These are phyloP conservation scores for Spilogale gracilis DNA, from an alignment of 2,113 vertebrate species.

Conservation along the genomic window DNA sequence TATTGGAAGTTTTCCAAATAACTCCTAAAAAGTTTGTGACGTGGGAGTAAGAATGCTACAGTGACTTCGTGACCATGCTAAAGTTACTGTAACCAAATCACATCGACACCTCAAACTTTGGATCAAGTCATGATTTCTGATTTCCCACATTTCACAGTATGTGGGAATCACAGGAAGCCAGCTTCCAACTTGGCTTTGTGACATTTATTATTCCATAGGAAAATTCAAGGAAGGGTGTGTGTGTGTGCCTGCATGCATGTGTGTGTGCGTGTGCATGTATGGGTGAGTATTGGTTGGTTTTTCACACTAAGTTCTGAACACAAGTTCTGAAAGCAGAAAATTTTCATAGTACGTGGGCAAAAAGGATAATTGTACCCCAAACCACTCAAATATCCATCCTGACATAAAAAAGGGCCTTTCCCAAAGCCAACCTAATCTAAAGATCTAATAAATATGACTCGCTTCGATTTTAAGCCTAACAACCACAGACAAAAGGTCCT, in stretches of 20 bases:
- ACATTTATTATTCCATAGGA: not conserved
- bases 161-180: too few relatives aligned
- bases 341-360: not conserved
- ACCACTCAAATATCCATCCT: not conserved
- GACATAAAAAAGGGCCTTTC: not conserved
- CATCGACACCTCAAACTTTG: not conserved
- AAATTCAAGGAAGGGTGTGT: not conserved
- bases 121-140: not conserved
- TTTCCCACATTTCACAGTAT: not conserved
- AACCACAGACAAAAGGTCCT: not conserved
- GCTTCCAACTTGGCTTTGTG: not conserved
- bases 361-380: not conserved
- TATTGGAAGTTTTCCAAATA: not conserved
- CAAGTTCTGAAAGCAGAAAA: not conserved
- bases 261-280: not conserved
- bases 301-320: not conserved
- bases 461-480: constrained; percentile 52
- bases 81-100: not conserved
- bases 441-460: not conserved
- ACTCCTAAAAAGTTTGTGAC: not conserved
- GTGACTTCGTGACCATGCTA: not conserved
- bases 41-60: not conserved
- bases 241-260: not conserved
- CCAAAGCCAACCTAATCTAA: not conserved
- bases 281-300: not conserved